Conservation (phyloP, 2,888 invertebrate species). For the Diploptera punctata region DNA sequence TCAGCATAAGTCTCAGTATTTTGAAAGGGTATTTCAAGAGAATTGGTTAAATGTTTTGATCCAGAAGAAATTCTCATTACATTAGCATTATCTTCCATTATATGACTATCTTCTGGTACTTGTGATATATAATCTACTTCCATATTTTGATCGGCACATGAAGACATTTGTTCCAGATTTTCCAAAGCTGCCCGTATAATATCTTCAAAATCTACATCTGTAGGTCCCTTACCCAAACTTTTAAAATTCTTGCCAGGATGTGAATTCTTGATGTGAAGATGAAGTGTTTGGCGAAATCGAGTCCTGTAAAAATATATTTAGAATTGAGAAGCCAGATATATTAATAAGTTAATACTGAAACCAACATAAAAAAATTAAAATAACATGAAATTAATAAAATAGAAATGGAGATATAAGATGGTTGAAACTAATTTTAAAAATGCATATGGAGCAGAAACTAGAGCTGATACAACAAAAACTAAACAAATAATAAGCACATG, state of each 20-base stretch:
- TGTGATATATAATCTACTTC: background rate
- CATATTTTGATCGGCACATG: background rate
- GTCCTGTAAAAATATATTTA: background rate
- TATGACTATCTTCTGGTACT: background rate
- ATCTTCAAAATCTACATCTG: constrained; percentile 8
- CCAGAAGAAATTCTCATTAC: background rate
- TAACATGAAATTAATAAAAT: too few relatives aligned
- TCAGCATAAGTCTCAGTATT: background rate
- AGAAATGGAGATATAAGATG: too few relatives aligned
- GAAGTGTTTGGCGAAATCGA: constrained; percentile 9
- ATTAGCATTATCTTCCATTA: background rate
- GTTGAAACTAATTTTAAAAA: too few relatives aligned
- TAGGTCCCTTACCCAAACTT: background rate
- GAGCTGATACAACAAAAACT: too few relatives aligned
- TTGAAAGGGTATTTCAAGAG: too few relatives aligned
- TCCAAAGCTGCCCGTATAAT: background rate
- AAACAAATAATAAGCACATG: too few relatives aligned
- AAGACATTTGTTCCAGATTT: background rate
- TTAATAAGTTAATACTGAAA: too few relatives aligned
- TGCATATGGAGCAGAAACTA: too few relatives aligned
- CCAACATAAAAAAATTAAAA: too few relatives aligned
- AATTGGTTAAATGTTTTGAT: background rate
- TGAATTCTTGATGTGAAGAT: background rate
- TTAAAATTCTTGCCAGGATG: constrained; percentile 6
- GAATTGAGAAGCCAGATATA: too few relatives aligned